Evolutionary conservation across 1,140 invertebrate genomes (phyloP), one percentile per base, ranked within the genome.

Genomic region (Augochlora pura): DNA sequence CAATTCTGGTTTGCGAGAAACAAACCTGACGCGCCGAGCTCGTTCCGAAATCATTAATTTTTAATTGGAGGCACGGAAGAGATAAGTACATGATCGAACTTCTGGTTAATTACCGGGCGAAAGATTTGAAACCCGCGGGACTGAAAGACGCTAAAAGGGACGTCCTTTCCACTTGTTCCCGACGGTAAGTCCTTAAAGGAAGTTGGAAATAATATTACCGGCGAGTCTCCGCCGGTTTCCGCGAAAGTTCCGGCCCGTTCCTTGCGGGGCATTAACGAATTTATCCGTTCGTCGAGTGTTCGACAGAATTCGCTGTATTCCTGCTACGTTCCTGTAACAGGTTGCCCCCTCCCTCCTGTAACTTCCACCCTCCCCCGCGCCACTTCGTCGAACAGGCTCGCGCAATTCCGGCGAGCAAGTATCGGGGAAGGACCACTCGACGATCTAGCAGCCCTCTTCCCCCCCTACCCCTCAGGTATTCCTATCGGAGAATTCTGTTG

Each of bases 401-500:
- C 42, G 81, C 71, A 63, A 57, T 82, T 72, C 68, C 27, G 59
- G 59, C 42, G 71, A 23, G 62, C 78, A 57, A 71, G 84, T 79
- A 85, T 85, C 81, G 79, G 78, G 60, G 68, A 70, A 85, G 78
- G 65, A 68, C 60, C 63, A 63, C 23, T 52, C 46, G 65, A 64
- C 54, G 52, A 42, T 66, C 70, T 70, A 72, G 69, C 32, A 18
- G 39, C 21, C 71, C 42, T 57, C 64, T 71, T n/a, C 54, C 68
- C 49, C 38, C 75, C 71, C 57, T 71, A 81, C 49, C 38, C 75
- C 71, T 49, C 75, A 81, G 78, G 77, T 71, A 84, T 85, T 81
- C 77, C 82, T 84, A 85, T 85, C 82, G 83, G 64, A 38, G 83
- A 84, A 84, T 81, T 85, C 82, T 75, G 77, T 60, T 80, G 76